These are phyloP conservation scores for Mus spretus DNA, from an alignment of 2,797 vertebrate genomes.

Conservation along the genomic window DNA sequence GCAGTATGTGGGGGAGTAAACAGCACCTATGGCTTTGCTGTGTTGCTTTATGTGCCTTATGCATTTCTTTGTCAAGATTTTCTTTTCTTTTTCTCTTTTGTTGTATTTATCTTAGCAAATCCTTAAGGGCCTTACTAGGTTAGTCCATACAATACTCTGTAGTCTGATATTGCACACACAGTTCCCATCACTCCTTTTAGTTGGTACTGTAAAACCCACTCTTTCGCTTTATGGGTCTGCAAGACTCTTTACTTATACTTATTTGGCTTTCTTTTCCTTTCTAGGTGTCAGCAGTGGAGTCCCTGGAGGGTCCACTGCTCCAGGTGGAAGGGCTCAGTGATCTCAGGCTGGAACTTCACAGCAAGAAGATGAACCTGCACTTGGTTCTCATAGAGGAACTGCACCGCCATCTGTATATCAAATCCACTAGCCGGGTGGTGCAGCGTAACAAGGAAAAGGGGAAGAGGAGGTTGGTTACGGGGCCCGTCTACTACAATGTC, in stretches of 20 bases:
- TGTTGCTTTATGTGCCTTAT: background rate
- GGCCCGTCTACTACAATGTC: accelerated
- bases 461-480: conserved; percentile 85
- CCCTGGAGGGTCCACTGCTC: conserved; percentile 95
- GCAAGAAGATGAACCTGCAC: conserved; percentile 99
- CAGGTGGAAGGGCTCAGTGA: conserved; percentile 99
- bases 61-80: background rate
- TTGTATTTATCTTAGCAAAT: background rate
- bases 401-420: conserved; percentile 98
- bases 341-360: conserved; percentile 97
- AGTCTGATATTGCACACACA: background rate
- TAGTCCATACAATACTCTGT: background rate
- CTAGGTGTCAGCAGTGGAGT: conserved; percentile 96
- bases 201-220: background rate
- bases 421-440: conserved; percentile 95
- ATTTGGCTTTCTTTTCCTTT: background rate
- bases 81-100: background rate
- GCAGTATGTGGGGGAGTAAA: background rate
- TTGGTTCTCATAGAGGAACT: conserved; percentile 97
- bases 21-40: background rate
- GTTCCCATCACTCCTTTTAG: conserved; percentile 8
- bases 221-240: background rate
- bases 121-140: background rate
- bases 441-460: conserved; percentile 93
- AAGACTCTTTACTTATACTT: background rate